phyloP scores from a whole-genome alignment of 2,113 vertebrate genomes.

The Anolis carolinensis region DNA sequence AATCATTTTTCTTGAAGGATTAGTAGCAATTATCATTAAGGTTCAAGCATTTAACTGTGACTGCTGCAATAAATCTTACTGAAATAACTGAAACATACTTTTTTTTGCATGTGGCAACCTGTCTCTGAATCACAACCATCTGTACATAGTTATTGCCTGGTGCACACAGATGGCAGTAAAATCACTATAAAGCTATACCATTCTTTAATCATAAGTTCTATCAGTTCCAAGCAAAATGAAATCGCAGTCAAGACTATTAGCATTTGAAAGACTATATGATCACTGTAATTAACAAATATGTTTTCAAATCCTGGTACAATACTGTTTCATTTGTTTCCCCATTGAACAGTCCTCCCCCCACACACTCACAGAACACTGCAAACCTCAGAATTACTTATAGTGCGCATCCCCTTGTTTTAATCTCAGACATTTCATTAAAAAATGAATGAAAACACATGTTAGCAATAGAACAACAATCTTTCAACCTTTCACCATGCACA shows the following conservation, averaged over 20 bases:
- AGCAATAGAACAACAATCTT: constrained; percentile 71
- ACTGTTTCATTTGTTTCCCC: constrained; percentile 65
- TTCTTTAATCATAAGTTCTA: constrained; percentile 91
- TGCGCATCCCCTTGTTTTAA: constrained; percentile 63
- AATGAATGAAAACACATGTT: constrained; percentile 71
- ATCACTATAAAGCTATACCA: constrained; percentile 88
- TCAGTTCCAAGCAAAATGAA: constrained; percentile 96
- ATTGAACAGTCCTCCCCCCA: constrained; percentile 47
- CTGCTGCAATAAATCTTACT: constrained; percentile 95
- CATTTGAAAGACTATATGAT: constrained; percentile 90
- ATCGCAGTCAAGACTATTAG: constrained; percentile 84
- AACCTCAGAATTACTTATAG: constrained; percentile 56
- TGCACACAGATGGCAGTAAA: constrained; percentile 95
- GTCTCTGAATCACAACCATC: constrained; percentile 93
- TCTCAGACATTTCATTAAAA: constrained; percentile 66
- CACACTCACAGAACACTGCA: no score
- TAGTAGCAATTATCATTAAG: constrained; percentile 94
- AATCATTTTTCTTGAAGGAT: constrained; percentile 87
- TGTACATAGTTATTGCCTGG: constrained; percentile 93
- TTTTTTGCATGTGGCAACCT: constrained; percentile 92
- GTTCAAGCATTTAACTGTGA: constrained; percentile 91
- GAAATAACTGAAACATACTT: constrained; percentile 95
- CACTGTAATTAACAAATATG: constrained; percentile 82
- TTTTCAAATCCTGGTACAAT: constrained; percentile 62
- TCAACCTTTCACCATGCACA: constrained; percentile 71